Evolutionary conservation across 2,888 invertebrate species (phyloP).

Genomic region (Chloromyia formosa): DNA sequence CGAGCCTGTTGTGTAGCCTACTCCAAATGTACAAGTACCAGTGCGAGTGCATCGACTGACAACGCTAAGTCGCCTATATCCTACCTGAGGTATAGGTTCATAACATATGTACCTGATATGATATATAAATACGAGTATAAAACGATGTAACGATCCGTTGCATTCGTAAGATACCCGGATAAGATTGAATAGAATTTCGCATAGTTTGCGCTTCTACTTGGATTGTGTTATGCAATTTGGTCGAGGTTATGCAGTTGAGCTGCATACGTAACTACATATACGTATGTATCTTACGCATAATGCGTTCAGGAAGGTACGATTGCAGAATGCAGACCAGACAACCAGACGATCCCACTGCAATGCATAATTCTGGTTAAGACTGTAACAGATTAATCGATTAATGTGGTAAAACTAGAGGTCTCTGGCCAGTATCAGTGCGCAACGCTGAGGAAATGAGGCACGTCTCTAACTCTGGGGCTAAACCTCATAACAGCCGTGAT

Average conservation of each 20-base stretch:
- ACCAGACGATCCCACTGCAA: slow-evolving; percentile 9
- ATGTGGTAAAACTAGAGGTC: too few species aligned
- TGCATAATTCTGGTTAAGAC: slow-evolving; percentile 4
- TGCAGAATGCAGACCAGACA: not conserved
- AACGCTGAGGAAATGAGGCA: too few species aligned
- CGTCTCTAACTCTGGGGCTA: too few species aligned
- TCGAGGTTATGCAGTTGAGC: slow-evolving; percentile 22
- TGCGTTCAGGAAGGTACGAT: slow-evolving; percentile 12
- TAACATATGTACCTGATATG: too few species aligned
- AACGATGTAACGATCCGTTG: slow-evolving; percentile 14
- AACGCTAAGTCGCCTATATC: not conserved
- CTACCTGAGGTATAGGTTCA: not conserved
- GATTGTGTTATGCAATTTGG: slow-evolving; percentile 32
- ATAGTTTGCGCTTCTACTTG: not conserved
- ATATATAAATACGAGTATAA: not conserved
- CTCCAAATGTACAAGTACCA: slow-evolving; percentile 9
- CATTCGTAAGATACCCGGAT: slow-evolving; percentile 18
- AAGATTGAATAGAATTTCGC: slow-evolving; percentile 21
- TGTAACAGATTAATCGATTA: not conserved
- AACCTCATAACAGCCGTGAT: too few species aligned
- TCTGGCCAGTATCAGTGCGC: too few species aligned
- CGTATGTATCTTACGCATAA: slow-evolving; percentile 27
- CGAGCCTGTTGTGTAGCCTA: not conserved
- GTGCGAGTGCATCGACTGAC: too few species aligned
- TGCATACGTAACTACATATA: slow-evolving; percentile 8